A percentile compares a stretch with the other conserved stretches of the same genome.
Conservation (phyloP, 2,888 invertebrate genomes). For the Eupithecia insigniata region DNA sequence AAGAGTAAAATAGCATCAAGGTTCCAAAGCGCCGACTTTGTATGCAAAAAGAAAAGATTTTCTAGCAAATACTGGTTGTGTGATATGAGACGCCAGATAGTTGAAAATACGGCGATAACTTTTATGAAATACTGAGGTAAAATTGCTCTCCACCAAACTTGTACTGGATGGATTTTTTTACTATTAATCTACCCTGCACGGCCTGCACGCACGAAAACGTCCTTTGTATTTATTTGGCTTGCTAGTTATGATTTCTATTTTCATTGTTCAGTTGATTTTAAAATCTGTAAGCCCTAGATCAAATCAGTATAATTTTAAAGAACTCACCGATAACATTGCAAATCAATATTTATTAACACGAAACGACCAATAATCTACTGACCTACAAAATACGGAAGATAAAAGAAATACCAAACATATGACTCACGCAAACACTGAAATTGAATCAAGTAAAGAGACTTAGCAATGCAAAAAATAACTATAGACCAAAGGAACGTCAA, state of each 20-base stretch:
- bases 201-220: neutral
- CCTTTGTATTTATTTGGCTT: neutral
- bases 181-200: neutral
- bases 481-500: conserved; percentile 39
- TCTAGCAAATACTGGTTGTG: conserved; percentile 33
- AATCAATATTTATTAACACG: neutral
- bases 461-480: conserved; percentile 18
- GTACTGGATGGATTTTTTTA: neutral
- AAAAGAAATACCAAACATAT: conserved; percentile 18
- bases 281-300: neutral
- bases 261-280: too few relatives aligned
- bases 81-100: conserved; percentile 32
- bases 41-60: conserved; percentile 35
- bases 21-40: conserved; percentile 38
- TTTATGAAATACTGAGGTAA: conserved; percentile 18
- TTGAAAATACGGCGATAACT: conserved; percentile 24
- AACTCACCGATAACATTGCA: neutral
- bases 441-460: conserved; percentile 11
- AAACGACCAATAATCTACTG: conserved; percentile 26
- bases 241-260: neutral
- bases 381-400: conserved; percentile 28
- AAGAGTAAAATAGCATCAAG: conserved; percentile 38
- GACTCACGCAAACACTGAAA: conserved; percentile 22
- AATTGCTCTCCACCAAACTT: conserved; percentile 18
- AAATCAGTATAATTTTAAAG: neutral